Evolutionary conservation across 1,140 invertebrate species (phyloP), one percentile per base, ranked within the genome.

Genomic region (Drosophila mauritiana): DNA sequence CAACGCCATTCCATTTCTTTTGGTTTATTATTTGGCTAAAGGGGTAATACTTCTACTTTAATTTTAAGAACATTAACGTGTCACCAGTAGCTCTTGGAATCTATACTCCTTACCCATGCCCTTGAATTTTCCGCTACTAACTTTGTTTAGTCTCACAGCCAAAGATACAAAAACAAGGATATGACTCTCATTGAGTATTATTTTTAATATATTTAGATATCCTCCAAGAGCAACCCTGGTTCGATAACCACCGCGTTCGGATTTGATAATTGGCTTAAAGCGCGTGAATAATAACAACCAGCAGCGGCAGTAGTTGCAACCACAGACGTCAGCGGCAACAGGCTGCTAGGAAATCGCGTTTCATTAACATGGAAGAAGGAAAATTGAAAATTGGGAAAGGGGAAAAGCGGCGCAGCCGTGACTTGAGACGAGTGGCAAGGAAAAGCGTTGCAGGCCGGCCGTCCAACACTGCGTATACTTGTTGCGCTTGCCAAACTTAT

Each of bases 271-370:
- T 88, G 82, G 79, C 79, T 88, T 61, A 68, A 82, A 76, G 79
- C 82, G 79, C 82, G 79, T 86, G 83, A 86, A 88, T 83, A 88
- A 86, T 88, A 86, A 83, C 82, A 76, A 76, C 64, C 82, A 88
- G 73, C 81, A 80, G 54, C 64, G 45, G 64, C 59, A 31, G 59
- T 36, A 12, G 64, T 51, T 64, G 59, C 72, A 58, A 25, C 73
- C 54, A 43, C 49, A 57, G 49, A 76, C 62, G 62, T 45, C 73
- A 67, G 59, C 34, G 52, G 39, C 42, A 31, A 25, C 61, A 54
- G 46, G 37, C 74, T 53, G 82, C 76, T 82, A 82, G 82, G 83
- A 82, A 86, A 86, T 88, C 65, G 82, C 83, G 82, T 88, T 82
- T 86, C 75, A 86, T 88, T 86, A 86, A 88, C 83, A 86, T 76